Percentiles rank a stretch among this genome's conserved stretches.
phyloP scores from a whole-genome alignment of 2,113 vertebrate species.

The Oryzias javanicus region DNA sequence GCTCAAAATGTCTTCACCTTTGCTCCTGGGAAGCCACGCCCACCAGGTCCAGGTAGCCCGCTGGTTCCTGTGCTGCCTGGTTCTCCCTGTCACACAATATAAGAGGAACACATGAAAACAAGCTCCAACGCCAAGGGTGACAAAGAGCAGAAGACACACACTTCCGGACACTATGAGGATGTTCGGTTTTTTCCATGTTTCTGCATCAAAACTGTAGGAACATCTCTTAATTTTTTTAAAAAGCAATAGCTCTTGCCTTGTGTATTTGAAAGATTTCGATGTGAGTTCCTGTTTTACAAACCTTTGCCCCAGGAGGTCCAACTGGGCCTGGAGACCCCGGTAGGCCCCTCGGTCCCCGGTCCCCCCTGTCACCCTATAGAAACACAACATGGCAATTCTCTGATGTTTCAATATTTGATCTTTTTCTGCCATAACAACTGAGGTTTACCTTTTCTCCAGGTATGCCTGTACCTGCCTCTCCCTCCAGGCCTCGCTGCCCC shows the following conservation, averaged over 20 bases:
- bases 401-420: background rate
- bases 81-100: conserved; percentile 66
- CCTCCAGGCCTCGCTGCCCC: conserved; percentile 66
- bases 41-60: conserved; percentile 65
- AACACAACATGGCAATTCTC: background rate
- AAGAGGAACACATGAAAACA: background rate
- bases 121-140: background rate
- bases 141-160: background rate
- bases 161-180: too few species aligned
- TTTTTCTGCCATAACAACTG: background rate
- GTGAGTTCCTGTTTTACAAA: conserved; percentile 24
- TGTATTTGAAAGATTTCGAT: background rate
- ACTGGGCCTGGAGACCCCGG: conserved; percentile 59
- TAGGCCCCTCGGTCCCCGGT: conserved; percentile 69
- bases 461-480: conserved; percentile 65
- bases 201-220: too few species aligned
- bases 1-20: conserved; percentile 57
- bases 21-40: conserved; percentile 63
- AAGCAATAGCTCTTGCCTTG: too few species aligned
- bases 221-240: too few species aligned
- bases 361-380: conserved; percentile 74
- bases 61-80: conserved; percentile 64
- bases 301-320: conserved; percentile 76
- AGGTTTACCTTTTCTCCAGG: conserved; percentile 73
- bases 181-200: too few species aligned